Base-by-base conservation (phyloP, 2,888 invertebrate species). In the Phragmatobia fuliginosa region DNA sequence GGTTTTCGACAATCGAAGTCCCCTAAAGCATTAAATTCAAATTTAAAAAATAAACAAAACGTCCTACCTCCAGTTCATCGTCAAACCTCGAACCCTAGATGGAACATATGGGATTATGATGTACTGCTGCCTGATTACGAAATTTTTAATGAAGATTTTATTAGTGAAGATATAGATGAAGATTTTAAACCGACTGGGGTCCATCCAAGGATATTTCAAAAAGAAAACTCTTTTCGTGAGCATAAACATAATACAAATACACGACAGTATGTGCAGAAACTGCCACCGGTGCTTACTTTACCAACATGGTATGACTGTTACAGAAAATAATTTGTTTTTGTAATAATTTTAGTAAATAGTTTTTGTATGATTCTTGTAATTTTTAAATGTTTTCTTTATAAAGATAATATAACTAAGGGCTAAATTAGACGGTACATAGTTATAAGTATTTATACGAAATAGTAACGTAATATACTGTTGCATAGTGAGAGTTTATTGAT, bases 291-390 rank as follows among this genome's bases (percentile, higher is more conserved):
- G 14, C 90, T 90, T 8, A 90, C 89, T 11, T 72, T 92, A 25
- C 83, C 90, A 3, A 87, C 90, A 0, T 91, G 91, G 89, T 77
- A 80, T 70, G 90, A 89, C 67, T 85, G 85, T 62, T 91, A 87
- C 68, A 85, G 87, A 67, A 89, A 90, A 83, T 88, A 52, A 25
- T 49, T n/a, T 49, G 3, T 49, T 14, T 41, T 41, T 41, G n/a
- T n/a, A n/a, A 49, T n/a, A 7, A n/a, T 45, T 21, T 45, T 45
- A n/a, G n/a, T n/a, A n/a, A n/a, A n/a, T n/a, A n/a, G n/a, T n/a
- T n/a, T n/a, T n/a, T n/a, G n/a, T n/a, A n/a, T n/a, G n/a, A n/a
- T n/a, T n/a, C n/a, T n/a, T n/a, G n/a, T n/a, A n/a, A n/a, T n/a
- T n/a, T n/a, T n/a, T n/a, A n/a, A n/a, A n/a, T n/a, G n/a, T n/a